Evolutionary conservation across 2,113 vertebrate genomes (phyloP), one percentile per base, ranked within the genome.

Genomic region (Corythoichthys intestinalis): DNA sequence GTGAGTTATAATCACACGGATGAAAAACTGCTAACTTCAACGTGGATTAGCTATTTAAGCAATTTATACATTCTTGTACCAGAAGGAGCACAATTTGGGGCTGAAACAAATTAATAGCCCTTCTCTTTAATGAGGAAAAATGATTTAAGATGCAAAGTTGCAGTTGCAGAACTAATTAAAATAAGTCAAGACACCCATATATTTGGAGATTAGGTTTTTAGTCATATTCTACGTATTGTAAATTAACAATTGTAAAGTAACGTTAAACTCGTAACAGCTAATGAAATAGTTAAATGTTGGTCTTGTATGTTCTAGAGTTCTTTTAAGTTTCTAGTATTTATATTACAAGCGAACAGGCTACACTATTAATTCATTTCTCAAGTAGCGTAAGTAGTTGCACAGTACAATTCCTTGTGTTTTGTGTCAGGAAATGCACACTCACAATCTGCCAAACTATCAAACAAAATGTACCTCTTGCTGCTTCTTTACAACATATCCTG

Each of bases 401-500:
- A 35, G 13, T 4, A 39, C 37, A 57, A 60, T 63, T 44, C 6
- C 6, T 4, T 44, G 2, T 58, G 56, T 37, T 3, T 44, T 56
- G 53, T 67, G 15, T 76, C 14, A 75, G 72, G 76, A 85, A 86
- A 84, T 73, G 77, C 80, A 71, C 66, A 2, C 61, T 38, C 12
- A 53, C 9, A 62, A 65, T 74, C n/a, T 35, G 60, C 47, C 64
- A 49, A 20, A 60, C 57, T 11, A 77, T 67, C 66, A 63, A 66
- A 66, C 59, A 78, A 74, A 82, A 76, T 72, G 54, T 59, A 9
- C 49, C 17, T 6, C 13, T 73, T 80, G 73, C 10, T 47, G 10
- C 6, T 63, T 63, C 4, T 28, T 63, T 63, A 47, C 61, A 48
- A 63, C 44, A 63, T 84, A 44, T 74, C 47, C 61, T 59, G 34